phyloP scores from a whole-genome alignment of 1,140 invertebrate genomes.

The Trichogramma pretiosum region DNA sequence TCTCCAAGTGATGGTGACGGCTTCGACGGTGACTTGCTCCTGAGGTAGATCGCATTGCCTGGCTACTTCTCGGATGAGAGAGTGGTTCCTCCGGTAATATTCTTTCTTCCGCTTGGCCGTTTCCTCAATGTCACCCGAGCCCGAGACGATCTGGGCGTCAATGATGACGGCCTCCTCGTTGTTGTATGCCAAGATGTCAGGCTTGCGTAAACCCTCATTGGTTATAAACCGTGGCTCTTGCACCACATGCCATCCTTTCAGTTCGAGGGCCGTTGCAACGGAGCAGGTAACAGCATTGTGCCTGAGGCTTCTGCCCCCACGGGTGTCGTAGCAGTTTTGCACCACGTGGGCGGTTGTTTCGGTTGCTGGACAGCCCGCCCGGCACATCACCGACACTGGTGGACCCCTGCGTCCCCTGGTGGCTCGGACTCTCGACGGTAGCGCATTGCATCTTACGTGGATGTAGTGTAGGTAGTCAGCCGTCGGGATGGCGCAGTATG shows the following conservation, averaged over 20 bases:
- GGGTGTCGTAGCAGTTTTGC: constrained; percentile 30
- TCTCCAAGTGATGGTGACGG: constrained; percentile 15
- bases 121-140: neutral
- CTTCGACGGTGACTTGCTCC: neutral
- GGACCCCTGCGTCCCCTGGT: neutral
- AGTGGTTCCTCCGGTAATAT: neutral
- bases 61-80: neutral
- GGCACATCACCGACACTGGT: neutral
- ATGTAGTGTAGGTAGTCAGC: constrained; percentile 1
- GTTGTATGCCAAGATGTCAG: constrained; percentile 1
- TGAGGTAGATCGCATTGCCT: neutral
- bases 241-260: constrained; percentile 3
- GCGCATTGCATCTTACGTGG: neutral
- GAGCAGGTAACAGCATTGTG: constrained; percentile 21
- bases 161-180: constrained; percentile 5
- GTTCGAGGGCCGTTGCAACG: constrained; percentile 3
- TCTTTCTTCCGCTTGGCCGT: neutral
- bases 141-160: constrained; percentile 7
- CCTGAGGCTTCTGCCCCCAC: constrained; percentile 27
- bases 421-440: neutral
- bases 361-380: constrained; percentile 20
- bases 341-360: constrained; percentile 32
- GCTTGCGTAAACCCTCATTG: neutral
- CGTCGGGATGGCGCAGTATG: neutral
- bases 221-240: neutral